Conservation (phyloP, 1,140 invertebrate species). For the Rhopalosiphum padi region DNA sequence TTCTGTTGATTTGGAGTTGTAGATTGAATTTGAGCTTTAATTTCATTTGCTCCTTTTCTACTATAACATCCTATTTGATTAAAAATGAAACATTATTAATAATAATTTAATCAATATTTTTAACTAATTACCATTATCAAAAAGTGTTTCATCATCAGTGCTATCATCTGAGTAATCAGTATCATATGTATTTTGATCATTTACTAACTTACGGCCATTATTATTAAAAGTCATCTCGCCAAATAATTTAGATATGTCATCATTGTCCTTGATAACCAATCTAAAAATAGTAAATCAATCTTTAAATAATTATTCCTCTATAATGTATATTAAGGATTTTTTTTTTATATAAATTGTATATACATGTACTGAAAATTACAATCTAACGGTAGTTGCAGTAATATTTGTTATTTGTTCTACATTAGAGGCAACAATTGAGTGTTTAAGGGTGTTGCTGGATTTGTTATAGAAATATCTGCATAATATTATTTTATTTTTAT, state of each 20-base stretch:
- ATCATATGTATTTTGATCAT: slow-evolving; percentile 45
- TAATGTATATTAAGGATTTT: too few species aligned
- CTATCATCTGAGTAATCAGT: slow-evolving; percentile 45
- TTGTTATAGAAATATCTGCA: too few species aligned
- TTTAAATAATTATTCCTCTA: neutral
- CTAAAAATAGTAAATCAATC: neutral
- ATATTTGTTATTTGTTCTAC: too few species aligned
- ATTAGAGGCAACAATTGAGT: too few species aligned
- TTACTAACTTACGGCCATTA: slow-evolving; percentile 43
- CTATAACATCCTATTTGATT: slow-evolving; percentile 38
- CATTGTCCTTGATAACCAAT: neutral
- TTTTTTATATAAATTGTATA: too few species aligned
- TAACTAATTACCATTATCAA: slow-evolving; percentile 32
- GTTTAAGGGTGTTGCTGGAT: too few species aligned
- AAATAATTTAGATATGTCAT: slow-evolving; percentile 33
- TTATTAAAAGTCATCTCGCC: slow-evolving; percentile 52
- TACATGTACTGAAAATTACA: too few species aligned
- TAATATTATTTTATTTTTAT: too few species aligned
- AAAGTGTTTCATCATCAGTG: slow-evolving; percentile 14
- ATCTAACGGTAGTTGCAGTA: too few species aligned
- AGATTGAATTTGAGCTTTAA: slow-evolving; percentile 39
- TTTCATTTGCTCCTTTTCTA: slow-evolving; percentile 43
- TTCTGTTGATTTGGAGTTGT: slow-evolving; percentile 66
- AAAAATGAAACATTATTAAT: neutral
- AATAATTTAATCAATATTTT: neutral